These are phyloP conservation scores for Thecocarcelia acutangulata DNA, from an alignment of 2,888 invertebrate species.

Conservation along the genomic window DNA sequence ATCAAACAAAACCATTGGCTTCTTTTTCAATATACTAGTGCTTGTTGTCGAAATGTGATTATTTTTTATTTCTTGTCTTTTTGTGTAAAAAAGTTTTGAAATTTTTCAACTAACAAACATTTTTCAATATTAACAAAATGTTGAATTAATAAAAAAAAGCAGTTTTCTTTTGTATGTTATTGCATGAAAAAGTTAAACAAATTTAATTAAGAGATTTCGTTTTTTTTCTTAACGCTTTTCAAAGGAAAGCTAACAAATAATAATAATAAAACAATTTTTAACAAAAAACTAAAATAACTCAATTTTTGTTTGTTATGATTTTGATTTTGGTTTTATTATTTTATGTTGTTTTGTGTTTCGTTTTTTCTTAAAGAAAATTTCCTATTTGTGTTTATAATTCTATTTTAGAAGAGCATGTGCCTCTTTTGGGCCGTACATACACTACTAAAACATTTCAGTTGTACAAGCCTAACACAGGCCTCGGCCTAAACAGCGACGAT, in stretches of 20 bases:
- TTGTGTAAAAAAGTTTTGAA: background rate
- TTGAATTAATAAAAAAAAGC: slow-evolving; percentile 4
- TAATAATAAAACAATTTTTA: background rate
- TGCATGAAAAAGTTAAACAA: slow-evolving; percentile 43
- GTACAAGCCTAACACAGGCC: slow-evolving; percentile 67
- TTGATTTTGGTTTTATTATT: slow-evolving; percentile 35
- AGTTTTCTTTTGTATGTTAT: slow-evolving; percentile 37
- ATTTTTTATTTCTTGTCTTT: slow-evolving; percentile 25
- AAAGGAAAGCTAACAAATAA: slow-evolving; percentile 7
- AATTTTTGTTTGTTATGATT: slow-evolving; percentile 16
- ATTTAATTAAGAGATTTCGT: slow-evolving; percentile 16
- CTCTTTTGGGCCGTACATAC: slow-evolving; percentile 82
- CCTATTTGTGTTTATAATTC: slow-evolving; percentile 75
- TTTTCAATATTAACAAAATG: slow-evolving; percentile 39
- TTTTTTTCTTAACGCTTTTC: background rate
- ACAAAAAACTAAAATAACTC: background rate
- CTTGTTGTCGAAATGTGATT: slow-evolving; percentile 63
- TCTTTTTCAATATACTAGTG: slow-evolving; percentile 49
- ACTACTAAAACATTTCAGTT: slow-evolving; percentile 73
- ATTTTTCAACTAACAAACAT: background rate
- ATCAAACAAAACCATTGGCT: slow-evolving; percentile 51
- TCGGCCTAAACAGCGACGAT: slow-evolving; percentile 56
- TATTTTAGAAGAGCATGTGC: slow-evolving; percentile 83
- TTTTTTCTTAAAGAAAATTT: slow-evolving; percentile 68
- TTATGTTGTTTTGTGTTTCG: slow-evolving; percentile 67